A percentile compares a stretch with the other conserved stretches of the same genome.
Evolutionary conservation across 1,140 invertebrate species (phyloP).

Genomic region (Lucilia sericata): DNA sequence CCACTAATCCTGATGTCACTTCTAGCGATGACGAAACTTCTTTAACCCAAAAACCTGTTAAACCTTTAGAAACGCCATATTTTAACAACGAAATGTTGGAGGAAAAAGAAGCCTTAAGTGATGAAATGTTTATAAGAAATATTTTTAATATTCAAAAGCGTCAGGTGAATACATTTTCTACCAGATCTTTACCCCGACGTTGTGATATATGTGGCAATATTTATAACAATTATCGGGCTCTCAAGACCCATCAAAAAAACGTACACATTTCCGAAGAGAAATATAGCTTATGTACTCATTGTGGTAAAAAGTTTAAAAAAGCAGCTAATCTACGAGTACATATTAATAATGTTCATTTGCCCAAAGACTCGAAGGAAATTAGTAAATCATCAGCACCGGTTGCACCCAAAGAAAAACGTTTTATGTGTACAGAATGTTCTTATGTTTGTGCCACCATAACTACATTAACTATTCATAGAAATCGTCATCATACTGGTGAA

Average conservation of each 20-base stretch:
- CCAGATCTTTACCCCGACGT: neutral
- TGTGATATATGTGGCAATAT: slow-evolving; percentile 8
- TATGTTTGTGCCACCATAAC: neutral
- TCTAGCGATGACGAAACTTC: neutral
- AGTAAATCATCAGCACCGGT: neutral
- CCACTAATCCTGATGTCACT: neutral
- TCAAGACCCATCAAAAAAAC: neutral
- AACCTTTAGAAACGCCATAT: neutral
- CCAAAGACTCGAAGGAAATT: neutral
- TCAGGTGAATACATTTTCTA: neutral
- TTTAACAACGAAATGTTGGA: neutral
- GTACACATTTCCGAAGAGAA: neutral
- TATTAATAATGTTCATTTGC: neutral
- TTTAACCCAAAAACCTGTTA: neutral
- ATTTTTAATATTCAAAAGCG: slow-evolving; percentile 2
- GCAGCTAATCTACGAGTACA: neutral
- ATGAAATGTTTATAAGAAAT: neutral
- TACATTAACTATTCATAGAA: neutral
- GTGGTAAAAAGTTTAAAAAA: slow-evolving; percentile 7
- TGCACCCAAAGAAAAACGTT: neutral
- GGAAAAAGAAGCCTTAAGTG: neutral
- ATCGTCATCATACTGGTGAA: slow-evolving; percentile 25
- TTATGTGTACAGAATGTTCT: slow-evolving; percentile 11
- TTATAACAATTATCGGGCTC: neutral
- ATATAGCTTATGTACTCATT: neutral